phyloP scores from a whole-genome alignment of 2,113 vertebrate species.

The Puffinus mauretanicus region DNA sequence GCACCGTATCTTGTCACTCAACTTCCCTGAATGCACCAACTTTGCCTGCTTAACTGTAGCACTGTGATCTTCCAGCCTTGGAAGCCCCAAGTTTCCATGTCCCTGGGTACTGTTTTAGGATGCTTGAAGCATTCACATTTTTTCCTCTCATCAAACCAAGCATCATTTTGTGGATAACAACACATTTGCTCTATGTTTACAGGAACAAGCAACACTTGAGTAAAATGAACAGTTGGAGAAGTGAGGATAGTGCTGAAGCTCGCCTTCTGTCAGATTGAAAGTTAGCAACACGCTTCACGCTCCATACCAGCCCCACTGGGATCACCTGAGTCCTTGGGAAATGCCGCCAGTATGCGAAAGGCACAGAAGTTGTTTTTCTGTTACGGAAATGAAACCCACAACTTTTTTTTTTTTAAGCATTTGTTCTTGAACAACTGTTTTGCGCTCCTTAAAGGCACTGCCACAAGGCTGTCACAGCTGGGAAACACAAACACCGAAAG shows the following conservation, averaged over 20 bases:
- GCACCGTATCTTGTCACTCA: not conserved
- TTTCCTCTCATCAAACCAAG: not conserved
- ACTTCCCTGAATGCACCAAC: not conserved
- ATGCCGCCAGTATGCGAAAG: not conserved
- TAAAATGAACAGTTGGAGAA: constrained; percentile 6
- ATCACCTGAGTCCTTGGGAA: not conserved
- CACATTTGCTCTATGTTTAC: not conserved
- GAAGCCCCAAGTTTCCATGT: not conserved
- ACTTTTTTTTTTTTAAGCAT: not conserved
- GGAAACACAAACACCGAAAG: not conserved
- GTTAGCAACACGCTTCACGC: not conserved
- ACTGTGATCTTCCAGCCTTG: not conserved
- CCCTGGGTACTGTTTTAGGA: not conserved
- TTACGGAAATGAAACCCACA: not conserved
- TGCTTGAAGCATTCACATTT: not conserved
- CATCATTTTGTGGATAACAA: not conserved
- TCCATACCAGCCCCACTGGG: not conserved
- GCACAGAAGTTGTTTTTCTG: not conserved
- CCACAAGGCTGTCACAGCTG: not conserved
- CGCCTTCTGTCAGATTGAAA: constrained; percentile 11
- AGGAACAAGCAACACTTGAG: not conserved
- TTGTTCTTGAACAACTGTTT: not conserved
- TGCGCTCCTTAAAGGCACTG: not conserved
- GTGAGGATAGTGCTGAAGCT: constrained; percentile 6
- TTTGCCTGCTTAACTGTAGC: not conserved